Conservation (phyloP, 2,888 invertebrate species). For the Sarcophaga variegata region DNA sequence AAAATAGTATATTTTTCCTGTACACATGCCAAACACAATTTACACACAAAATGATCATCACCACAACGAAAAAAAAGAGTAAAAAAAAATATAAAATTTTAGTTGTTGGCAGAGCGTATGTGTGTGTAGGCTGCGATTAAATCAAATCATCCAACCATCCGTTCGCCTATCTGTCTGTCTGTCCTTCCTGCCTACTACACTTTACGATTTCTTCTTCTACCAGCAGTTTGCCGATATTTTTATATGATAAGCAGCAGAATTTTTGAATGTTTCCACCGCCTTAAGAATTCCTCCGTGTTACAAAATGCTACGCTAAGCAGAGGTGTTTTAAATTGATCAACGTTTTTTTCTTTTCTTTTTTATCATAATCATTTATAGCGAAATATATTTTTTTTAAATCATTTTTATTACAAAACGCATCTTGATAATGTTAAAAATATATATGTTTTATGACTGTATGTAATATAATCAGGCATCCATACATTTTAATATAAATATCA, state of each 20-base stretch:
- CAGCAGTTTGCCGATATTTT: neutral
- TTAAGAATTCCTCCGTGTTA: neutral
- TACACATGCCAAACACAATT: no score
- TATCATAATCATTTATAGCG: slow-evolving; percentile 18
- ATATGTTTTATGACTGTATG: slow-evolving; percentile 59
- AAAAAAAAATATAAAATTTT: neutral
- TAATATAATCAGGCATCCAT: slow-evolving; percentile 43
- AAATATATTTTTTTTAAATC: slow-evolving; percentile 43
- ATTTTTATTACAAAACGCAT: slow-evolving; percentile 54
- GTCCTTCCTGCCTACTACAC: neutral
- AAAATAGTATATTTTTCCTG: no score
- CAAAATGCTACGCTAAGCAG: neutral
- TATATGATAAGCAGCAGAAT: neutral
- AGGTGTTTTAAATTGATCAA: neutral
- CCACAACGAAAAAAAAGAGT: neutral
- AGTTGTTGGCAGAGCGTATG: neutral
- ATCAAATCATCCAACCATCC: neutral
- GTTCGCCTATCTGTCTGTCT: neutral
- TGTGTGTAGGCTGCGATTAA: neutral
- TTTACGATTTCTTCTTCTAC: neutral
- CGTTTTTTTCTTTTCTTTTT: neutral
- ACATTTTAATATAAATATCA: neutral
- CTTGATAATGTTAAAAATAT: slow-evolving; percentile 71
- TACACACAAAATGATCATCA: neutral
- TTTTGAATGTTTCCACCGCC: neutral